phyloP scores from a whole-genome alignment of 1,140 invertebrate species.

The Cydia amplana region DNA sequence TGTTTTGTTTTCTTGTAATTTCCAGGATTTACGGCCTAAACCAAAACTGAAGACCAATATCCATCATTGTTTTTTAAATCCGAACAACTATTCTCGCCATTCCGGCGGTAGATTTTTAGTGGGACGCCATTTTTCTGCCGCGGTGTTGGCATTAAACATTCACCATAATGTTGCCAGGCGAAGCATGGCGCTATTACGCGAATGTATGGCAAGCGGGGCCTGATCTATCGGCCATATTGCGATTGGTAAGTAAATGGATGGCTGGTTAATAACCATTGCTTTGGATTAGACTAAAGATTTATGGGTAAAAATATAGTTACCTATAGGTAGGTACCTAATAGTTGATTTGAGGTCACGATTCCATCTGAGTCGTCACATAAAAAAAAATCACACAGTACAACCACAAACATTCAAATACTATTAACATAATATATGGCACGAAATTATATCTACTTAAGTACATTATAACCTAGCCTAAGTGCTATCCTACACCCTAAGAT shows the following conservation, averaged over 20 bases:
- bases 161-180: constrained; percentile 48
- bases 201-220: constrained; percentile 49
- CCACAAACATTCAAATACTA: no score
- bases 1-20: no score
- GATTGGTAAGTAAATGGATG: constrained; percentile 43
- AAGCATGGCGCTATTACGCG: constrained; percentile 55
- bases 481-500: no score
- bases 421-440: no score
- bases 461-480: no score
- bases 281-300: neutral
- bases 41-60: no score
- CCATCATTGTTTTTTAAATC: neutral
- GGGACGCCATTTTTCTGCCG: constrained; percentile 25
- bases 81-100: neutral
- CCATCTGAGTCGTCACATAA: no score
- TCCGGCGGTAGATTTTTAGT: constrained; percentile 31
- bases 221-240: constrained; percentile 57
- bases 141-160: constrained; percentile 55
- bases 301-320: neutral
- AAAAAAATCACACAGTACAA: no score
- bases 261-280: constrained; percentile 16
- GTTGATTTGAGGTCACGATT: neutral
- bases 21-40: no score
- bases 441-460: no score
- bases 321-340: neutral